phyloP scores from a whole-genome alignment of 2,797 vertebrate species.

The Nasua narica region DNA sequence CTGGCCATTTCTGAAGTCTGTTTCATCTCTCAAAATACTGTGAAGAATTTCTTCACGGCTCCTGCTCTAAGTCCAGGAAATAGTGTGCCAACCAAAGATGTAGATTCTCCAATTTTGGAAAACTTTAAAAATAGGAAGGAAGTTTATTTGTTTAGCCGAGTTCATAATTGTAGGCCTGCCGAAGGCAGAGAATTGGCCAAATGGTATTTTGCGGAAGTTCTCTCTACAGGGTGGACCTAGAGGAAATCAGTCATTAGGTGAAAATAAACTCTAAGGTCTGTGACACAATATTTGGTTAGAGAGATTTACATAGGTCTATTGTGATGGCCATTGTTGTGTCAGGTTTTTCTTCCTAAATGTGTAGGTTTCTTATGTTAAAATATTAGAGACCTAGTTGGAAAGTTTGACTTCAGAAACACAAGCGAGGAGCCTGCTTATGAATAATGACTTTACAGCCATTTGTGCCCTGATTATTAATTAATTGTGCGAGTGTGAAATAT shows the following conservation, averaged over 20 bases:
- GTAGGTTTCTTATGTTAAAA: slow-evolving; percentile 39
- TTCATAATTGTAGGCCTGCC: not conserved
- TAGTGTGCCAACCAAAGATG: not conserved
- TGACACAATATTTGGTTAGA: slow-evolving; percentile 40
- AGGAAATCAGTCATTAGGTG: slow-evolving; percentile 67
- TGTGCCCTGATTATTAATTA: not conserved
- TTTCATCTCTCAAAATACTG: not conserved
- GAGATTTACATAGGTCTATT: slow-evolving; percentile 11
- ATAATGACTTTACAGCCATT: not conserved
- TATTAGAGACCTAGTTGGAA: not conserved
- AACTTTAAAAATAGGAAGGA: slow-evolving; percentile 65
- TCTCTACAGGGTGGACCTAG: slow-evolving; percentile 46
- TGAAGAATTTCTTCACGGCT: not conserved
- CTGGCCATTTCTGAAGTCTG: not conserved
- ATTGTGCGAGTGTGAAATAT: not conserved
- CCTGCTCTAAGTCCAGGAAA: not conserved
- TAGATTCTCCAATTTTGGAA: slow-evolving; percentile 50
- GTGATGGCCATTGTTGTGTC: slow-evolving; percentile 38
- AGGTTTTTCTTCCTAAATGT: not conserved
- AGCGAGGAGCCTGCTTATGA: not conserved
- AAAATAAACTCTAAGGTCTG: slow-evolving; percentile 51
- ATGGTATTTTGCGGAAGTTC: slow-evolving; percentile 54
- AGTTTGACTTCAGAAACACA: slow-evolving; percentile 33
- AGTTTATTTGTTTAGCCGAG: slow-evolving; percentile 55
- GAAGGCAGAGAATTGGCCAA: slow-evolving; percentile 43